Evolutionary conservation across 2,113 vertebrate species (phyloP), one percentile per base, ranked within the genome.

Genomic region (Antechinus flavipes): DNA sequence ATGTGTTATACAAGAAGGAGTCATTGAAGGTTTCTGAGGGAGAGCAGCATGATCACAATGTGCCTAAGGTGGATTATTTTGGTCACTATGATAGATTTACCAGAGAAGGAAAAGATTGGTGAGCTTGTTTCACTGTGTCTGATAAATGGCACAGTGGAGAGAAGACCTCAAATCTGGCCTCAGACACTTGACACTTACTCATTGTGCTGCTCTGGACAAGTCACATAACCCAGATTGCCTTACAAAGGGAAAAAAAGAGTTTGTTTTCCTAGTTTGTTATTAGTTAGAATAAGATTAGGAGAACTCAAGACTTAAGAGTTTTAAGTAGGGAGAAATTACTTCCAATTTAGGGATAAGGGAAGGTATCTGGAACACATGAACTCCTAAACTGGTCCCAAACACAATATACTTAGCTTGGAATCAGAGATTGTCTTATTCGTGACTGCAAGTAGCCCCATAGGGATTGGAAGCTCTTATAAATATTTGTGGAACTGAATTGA

Each of bases 401-500:
- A 84, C 16, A 84, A 42, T 42, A 22, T 22, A 84, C 6, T 42
- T n/a, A 42, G 19, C 1, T 42, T 23, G 2, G 68, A 19, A n/a
- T 42, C n/a, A 84, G 68, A 42, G 68, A 42, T 16, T 84, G 2
- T 84, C 16, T 84, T 42, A 42, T 3, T 42, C 42, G 1, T 84
- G 19, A 23, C 16, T 84, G 4, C 68, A 42, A 42, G 19, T 42
- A 42, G 68, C n/a, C 7, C 68, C 68, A 42, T 42, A 84, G 12
- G 14, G 27, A 30, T 49, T 24, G 14, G n/a, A 30, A 1, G 49
- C 8, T 93, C 90, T 91, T 93, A 58, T 89, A 98, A 95, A 94
- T 92, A 30, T 49, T 97, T 50, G 93, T 94, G 93, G 93, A 61
- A 84, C 0, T 84, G 68, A 84, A 42, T 42, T 84, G 58, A 35